These are phyloP conservation scores for Euleptes europaea DNA, from an alignment of 2,113 vertebrate species.

Conservation along the genomic window DNA sequence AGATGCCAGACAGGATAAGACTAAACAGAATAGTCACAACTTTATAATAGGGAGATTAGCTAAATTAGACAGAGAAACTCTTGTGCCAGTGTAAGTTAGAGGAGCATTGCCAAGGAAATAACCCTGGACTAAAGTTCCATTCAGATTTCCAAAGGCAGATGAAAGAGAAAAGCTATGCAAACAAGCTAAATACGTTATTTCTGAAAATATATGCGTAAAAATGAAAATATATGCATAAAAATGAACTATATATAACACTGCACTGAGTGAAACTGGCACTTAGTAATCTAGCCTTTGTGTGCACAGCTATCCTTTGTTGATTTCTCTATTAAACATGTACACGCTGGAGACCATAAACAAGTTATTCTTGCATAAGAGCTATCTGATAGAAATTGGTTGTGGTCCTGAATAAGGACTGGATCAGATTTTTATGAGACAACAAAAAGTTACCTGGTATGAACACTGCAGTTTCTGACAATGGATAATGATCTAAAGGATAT, in stretches of 20 bases:
- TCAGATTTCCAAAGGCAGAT: background rate
- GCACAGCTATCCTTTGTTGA: background rate
- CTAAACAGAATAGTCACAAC: background rate
- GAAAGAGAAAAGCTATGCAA: background rate
- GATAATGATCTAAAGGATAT: background rate
- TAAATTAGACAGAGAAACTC: background rate
- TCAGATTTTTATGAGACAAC: background rate
- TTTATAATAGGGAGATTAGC: background rate
- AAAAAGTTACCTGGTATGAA: background rate
- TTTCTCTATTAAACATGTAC: background rate
- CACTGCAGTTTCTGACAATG: background rate
- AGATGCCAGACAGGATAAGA: background rate
- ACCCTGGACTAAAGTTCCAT: background rate
- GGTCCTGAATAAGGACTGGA: background rate
- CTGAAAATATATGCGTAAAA: background rate
- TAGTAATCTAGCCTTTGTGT: background rate
- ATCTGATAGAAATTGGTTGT: background rate
- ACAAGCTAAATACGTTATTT: background rate
- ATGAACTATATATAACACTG: background rate
- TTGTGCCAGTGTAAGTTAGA: background rate
- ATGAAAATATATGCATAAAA: background rate
- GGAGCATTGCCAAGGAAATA: background rate
- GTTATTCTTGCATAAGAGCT: background rate
- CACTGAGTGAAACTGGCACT: background rate
- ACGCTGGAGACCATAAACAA: background rate